A percentile compares a stretch with the other conserved stretches of the same genome.
These are phyloP conservation scores for Lamellibrachia columna DNA, from an alignment of 2,888 invertebrate genomes.

Conservation along the genomic window DNA sequence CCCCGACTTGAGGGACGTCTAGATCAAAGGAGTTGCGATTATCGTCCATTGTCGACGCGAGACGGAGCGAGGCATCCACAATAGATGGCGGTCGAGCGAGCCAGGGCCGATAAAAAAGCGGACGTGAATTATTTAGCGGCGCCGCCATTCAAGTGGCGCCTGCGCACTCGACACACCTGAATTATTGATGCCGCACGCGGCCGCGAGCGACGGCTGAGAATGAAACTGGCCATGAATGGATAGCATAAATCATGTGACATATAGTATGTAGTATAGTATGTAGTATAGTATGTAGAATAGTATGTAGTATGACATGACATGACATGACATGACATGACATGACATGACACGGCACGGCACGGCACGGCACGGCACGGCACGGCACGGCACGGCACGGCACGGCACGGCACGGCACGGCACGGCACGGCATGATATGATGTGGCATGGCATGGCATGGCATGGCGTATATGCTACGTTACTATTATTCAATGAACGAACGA, in stretches of 20 bases:
- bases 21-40: neutral
- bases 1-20: neutral
- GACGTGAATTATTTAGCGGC: neutral
- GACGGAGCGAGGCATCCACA: neutral
- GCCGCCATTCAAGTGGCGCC: neutral
- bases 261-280: neutral
- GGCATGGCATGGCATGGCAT: too few species aligned
- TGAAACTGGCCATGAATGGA: neutral
- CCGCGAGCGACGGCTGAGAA: neutral
- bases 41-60: neutral
- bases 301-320: too few species aligned
- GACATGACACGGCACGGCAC: too few species aligned
- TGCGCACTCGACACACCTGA: neutral
- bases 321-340: too few species aligned
- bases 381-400: too few species aligned
- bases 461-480: too few species aligned
- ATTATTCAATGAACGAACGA: too few species aligned
- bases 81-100: neutral
- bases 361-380: too few species aligned
- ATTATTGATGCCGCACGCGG: conserved; percentile 12
- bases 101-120: neutral
- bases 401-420: too few species aligned
- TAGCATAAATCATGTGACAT: neutral
- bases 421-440: too few species aligned
- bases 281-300: too few species aligned